Evolutionary conservation across 92 coral and sea anemone species (phyloP), one percentile per base, ranked within the genome.

Genomic region (Parazoanthus darwini): DNA sequence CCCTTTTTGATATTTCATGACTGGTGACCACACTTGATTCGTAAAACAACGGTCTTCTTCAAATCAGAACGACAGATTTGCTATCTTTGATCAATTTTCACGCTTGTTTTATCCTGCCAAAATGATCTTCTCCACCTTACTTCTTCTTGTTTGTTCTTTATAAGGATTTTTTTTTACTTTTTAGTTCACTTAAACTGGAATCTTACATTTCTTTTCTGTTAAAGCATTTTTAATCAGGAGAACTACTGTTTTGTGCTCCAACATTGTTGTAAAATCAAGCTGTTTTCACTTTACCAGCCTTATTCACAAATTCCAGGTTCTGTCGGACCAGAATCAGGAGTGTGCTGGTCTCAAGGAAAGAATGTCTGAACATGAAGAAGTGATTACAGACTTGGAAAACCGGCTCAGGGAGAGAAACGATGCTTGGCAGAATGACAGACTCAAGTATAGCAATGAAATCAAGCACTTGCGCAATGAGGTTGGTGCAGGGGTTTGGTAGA

Each of bases 381-480:
- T 92, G 35, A 92, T 95, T 43, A 82, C 94, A 37, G 99, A 95
- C 43, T 89, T 97, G 23, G 99, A 97, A 80, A 73, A 93, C 8
- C 91, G 90, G 48, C 86, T 97, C 29, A 94, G 93, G 88, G 98
- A 95, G 90, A 91, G 98, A 76, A 92, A 93, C 48, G 98, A 95
- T 72, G 92, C 93, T 37, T 89, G 98, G 90, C 97, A 94, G 88
- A 90, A 88, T 23, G 99, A 97, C 85, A 95, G 93, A 82, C 93
- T 93, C 82, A 97, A 95, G 83, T 92, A 92, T 79, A 91, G 92
- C 84, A 91, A 91, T 51, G 99, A 97, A 43, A 95, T 97, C 83
- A 97, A 97, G 80, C 99, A 92, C 58, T 93, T 97, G 8, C 92
- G 95, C 72, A 94, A 83, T 68, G 98, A 97, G 95, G 99, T 97